Percentiles rank a stretch among this genome's conserved stretches.
phyloP scores from a whole-genome alignment of 2,888 invertebrate species.

The Conchocele bisecta region DNA sequence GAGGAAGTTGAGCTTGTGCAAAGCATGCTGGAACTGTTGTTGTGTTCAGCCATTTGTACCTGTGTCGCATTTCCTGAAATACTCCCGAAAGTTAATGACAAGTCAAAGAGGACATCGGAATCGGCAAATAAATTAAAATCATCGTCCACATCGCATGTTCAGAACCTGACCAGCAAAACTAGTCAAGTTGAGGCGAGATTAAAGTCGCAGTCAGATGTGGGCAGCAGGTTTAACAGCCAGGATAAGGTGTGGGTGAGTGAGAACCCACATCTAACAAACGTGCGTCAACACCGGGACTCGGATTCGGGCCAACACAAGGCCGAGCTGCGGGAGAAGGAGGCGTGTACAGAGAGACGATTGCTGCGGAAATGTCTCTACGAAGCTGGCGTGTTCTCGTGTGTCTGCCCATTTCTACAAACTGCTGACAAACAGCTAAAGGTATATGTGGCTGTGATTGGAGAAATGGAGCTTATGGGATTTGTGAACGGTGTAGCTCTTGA shows the following conservation, averaged over 20 bases:
- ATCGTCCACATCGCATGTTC: slow-evolving; percentile 29
- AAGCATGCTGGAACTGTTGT: slow-evolving; percentile 50
- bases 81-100: slow-evolving; percentile 33
- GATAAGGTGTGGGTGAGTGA: slow-evolving; percentile 52
- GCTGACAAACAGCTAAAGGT: slow-evolving; percentile 60
- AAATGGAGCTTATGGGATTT: no score
- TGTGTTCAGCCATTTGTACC: slow-evolving; percentile 61
- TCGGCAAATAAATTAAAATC: slow-evolving; percentile 46
- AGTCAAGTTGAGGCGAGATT: slow-evolving; percentile 18
- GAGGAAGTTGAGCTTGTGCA: slow-evolving; percentile 56
- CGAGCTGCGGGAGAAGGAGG: slow-evolving; percentile 64
- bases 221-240: slow-evolving; percentile 20
- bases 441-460: no score
- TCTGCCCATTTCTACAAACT: slow-evolving; percentile 54
- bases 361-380: slow-evolving; percentile 67
- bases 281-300: no score
- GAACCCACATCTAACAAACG: slow-evolving; percentile 56
- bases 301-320: slow-evolving; percentile 28
- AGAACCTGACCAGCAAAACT: slow-evolving; percentile 4
- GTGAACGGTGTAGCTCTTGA: no score
- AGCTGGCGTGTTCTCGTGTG: slow-evolving; percentile 50
- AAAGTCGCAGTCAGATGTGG: slow-evolving; percentile 46
- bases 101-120: slow-evolving; percentile 36
- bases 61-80: slow-evolving; percentile 59
- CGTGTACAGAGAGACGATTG: slow-evolving; percentile 61